Percentiles rank a stretch among this genome's conserved stretches.
phyloP scores from a whole-genome alignment of 2,888 invertebrate genomes.

The Ormyrus nitidulus region DNA sequence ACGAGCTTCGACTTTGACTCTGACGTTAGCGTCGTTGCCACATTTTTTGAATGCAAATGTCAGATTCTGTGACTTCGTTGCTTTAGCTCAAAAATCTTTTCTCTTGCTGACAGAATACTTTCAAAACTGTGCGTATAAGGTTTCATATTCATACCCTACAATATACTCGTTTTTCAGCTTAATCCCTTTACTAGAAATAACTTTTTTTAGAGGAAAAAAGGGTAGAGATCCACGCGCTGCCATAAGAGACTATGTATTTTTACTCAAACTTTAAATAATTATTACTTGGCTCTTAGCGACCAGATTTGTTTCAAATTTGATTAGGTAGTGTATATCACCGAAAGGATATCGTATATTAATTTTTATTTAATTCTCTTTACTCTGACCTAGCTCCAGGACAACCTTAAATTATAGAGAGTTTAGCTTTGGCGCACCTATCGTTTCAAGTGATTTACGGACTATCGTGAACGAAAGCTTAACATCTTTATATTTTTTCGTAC shows the following conservation, averaged over 20 bases:
- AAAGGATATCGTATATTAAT: background rate
- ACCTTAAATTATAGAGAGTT: too few relatives aligned
- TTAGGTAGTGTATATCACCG: background rate
- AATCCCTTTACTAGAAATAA: background rate
- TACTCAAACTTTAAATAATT: background rate
- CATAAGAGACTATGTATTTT: background rate
- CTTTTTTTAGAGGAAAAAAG: background rate
- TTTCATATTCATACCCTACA: too few relatives aligned
- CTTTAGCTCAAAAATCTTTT: background rate
- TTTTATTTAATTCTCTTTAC: background rate
- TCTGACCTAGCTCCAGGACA: background rate
- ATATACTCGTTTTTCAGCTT: too few relatives aligned
- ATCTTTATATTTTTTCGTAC: too few relatives aligned
- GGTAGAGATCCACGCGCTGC: background rate
- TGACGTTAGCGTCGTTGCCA: background rate
- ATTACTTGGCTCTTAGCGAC: background rate
- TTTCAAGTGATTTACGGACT: too few relatives aligned
- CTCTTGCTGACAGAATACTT: background rate
- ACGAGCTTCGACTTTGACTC: too few relatives aligned
- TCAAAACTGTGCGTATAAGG: background rate
- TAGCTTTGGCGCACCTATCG: too few relatives aligned
- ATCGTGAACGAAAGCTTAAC: too few relatives aligned
- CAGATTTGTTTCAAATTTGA: background rate
- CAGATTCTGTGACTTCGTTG: background rate
- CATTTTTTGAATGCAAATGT: background rate